These are phyloP conservation scores for Drepana arcuata DNA, from an alignment of 1,140 invertebrate species.

Conservation along the genomic window DNA sequence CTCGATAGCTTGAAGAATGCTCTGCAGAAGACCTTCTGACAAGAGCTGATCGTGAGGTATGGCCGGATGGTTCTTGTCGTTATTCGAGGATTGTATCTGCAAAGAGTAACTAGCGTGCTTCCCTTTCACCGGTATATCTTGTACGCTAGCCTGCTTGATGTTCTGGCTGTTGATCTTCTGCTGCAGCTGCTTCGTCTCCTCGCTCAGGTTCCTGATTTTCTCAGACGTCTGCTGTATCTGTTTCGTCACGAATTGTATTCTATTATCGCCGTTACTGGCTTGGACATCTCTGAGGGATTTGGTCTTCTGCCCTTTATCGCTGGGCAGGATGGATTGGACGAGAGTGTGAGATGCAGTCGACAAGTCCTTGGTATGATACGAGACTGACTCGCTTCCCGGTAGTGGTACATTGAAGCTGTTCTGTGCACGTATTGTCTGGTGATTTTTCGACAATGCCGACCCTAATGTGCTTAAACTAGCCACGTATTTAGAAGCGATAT, in stretches of 20 bases:
- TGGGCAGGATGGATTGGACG: slow-evolving; percentile 34
- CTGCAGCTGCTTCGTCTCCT: slow-evolving; percentile 50
- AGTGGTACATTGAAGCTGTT: slow-evolving; percentile 34
- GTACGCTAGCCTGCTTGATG: slow-evolving; percentile 23
- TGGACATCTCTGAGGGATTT: slow-evolving; percentile 38
- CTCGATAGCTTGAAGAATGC: slow-evolving; percentile 76
- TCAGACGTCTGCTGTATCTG: slow-evolving; percentile 57
- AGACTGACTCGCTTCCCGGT: slow-evolving; percentile 35
- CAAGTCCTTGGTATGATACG: slow-evolving; percentile 41
- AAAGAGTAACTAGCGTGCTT: slow-evolving; percentile 78
- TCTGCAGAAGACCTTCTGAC: slow-evolving; percentile 83
- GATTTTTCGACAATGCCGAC: slow-evolving; percentile 34
- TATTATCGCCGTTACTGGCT: slow-evolving; percentile 35
- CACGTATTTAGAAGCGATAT: slow-evolving; percentile 56
- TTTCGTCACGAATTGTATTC: slow-evolving; percentile 32
- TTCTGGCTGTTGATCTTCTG: slow-evolving; percentile 55
- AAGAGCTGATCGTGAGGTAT: slow-evolving; percentile 81
- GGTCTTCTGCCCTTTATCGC: slow-evolving; percentile 36
- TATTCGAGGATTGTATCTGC: slow-evolving; percentile 79
- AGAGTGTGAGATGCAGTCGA: slow-evolving; percentile 45
- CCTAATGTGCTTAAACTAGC: slow-evolving; percentile 57
- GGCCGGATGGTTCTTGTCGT: slow-evolving; percentile 52
- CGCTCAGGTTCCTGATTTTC: slow-evolving; percentile 45
- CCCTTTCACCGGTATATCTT: slow-evolving; percentile 75
- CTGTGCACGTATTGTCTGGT: slow-evolving; percentile 26